Percentiles rank a stretch among this genome's conserved stretches.
phyloP scores from a whole-genome alignment of 2,888 invertebrate species.

The Thereva nobilitata region DNA sequence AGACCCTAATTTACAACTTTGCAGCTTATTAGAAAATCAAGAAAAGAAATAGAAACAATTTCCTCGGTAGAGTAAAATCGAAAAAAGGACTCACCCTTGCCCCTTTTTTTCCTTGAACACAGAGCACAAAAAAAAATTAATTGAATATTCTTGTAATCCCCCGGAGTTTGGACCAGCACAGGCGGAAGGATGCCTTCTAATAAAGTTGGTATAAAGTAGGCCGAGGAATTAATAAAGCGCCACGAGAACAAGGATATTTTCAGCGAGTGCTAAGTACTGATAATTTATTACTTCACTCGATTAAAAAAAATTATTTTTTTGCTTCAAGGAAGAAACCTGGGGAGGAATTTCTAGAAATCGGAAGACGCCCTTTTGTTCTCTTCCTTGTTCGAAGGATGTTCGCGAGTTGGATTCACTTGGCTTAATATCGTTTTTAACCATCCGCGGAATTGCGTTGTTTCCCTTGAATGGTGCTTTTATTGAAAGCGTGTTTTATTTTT shows the following conservation, averaged over 20 bases:
- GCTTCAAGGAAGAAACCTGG: no score
- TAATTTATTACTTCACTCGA: slow-evolving; percentile 39
- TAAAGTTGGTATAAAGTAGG: slow-evolving; percentile 27
- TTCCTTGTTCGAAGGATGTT: no score
- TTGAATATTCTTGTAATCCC: slow-evolving; percentile 39
- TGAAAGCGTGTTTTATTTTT: no score
- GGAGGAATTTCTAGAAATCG: no score
- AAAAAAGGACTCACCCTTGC: no score
- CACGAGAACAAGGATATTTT: slow-evolving; percentile 12
- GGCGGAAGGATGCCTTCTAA: slow-evolving; percentile 12
- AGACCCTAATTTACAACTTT: slow-evolving; percentile 37
- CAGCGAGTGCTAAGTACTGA: slow-evolving; percentile 37
- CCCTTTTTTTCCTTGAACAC: neutral
- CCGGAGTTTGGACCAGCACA: neutral
- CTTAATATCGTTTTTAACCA: no score
- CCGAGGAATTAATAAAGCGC: slow-evolving; percentile 35
- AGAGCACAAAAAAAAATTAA: slow-evolving; percentile 35
- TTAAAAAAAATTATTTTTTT: slow-evolving; percentile 31
- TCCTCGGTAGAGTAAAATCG: slow-evolving; percentile 15
- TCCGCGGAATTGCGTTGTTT: no score
- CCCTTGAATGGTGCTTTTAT: no score
- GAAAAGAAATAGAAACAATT: slow-evolving; percentile 16
- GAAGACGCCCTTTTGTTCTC: no score
- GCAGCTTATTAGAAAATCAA: slow-evolving; percentile 38
- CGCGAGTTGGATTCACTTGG: no score